These are phyloP conservation scores for Columba livia DNA, from an alignment of 2,113 vertebrate genomes.

Conservation along the genomic window DNA sequence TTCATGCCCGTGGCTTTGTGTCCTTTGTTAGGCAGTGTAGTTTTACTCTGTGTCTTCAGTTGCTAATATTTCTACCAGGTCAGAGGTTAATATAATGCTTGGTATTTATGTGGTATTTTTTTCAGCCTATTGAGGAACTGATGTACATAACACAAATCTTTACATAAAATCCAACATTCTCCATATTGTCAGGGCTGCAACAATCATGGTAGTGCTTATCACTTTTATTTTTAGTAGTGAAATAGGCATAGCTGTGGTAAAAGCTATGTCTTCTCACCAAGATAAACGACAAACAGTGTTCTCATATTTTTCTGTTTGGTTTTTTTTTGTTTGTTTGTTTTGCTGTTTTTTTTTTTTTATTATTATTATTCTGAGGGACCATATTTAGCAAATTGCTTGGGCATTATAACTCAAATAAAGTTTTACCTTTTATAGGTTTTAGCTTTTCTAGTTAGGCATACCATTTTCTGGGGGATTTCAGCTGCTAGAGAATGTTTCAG, in stretches of 20 bases:
- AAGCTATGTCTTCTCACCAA: not conserved
- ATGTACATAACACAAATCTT: not conserved
- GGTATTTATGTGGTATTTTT: not conserved
- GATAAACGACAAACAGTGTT: not conserved
- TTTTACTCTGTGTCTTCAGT: not conserved
- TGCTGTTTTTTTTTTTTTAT: not conserved
- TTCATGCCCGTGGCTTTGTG: not conserved
- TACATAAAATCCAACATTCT: not conserved
- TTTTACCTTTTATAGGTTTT: conserved; percentile 48
- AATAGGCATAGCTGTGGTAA: not conserved
- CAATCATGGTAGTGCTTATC: not conserved
- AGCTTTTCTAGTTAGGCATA: not conserved
- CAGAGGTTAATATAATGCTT: not conserved
- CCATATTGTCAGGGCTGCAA: not conserved
- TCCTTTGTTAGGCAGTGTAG: not conserved
- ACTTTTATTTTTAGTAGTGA: conserved; percentile 25
- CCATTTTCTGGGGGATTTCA: not conserved
- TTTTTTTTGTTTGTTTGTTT: not conserved
- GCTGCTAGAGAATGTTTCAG: conserved; percentile 11
- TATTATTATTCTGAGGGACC: not conserved
- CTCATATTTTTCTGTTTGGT: not conserved
- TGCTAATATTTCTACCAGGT: not conserved
- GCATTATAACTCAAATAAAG: not conserved
- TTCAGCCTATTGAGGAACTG: not conserved
- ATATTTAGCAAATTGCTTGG: conserved; percentile 35